Conservation (phyloP, 2,888 invertebrate species). For the Nephrotoma guestfalica region DNA sequence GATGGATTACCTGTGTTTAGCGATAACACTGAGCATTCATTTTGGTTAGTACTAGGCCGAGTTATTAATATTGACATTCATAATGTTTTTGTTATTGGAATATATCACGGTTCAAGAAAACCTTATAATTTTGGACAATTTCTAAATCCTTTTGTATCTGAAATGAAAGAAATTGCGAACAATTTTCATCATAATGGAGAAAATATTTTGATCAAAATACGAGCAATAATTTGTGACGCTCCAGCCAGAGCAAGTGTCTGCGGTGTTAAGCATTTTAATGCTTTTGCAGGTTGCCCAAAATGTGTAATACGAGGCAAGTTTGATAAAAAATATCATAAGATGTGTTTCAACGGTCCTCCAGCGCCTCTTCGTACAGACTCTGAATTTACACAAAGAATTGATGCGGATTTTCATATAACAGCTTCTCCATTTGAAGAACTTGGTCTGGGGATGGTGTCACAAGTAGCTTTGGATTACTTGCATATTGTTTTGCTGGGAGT, state of each 20-base stretch:
- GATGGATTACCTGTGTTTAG: not conserved
- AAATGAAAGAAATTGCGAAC: not conserved
- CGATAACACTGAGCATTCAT: not conserved
- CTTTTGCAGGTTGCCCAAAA: not conserved
- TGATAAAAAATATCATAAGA: not conserved
- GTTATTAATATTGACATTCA: not conserved
- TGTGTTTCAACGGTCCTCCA: not conserved
- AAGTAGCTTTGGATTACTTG: not conserved
- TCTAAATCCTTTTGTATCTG: not conserved
- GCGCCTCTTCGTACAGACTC: not conserved
- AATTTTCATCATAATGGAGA: not conserved
- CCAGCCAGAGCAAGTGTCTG: not conserved
- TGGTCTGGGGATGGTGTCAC: not conserved
- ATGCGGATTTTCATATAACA: not conserved
- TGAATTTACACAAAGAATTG: not conserved
- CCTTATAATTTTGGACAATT: not conserved
- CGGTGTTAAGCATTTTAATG: not conserved
- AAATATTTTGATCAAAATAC: not conserved
- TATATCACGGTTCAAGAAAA: not conserved
- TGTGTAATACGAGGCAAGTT: not conserved
- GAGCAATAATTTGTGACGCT: not conserved
- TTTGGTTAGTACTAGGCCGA: not conserved
- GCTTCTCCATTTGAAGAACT: not conserved
- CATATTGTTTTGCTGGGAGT: not conserved
- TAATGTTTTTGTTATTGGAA: not conserved